Percentiles rank a stretch among this genome's conserved stretches.
Conservation (phyloP, 2,888 invertebrate species). For the Leptopilina drosophilae region DNA sequence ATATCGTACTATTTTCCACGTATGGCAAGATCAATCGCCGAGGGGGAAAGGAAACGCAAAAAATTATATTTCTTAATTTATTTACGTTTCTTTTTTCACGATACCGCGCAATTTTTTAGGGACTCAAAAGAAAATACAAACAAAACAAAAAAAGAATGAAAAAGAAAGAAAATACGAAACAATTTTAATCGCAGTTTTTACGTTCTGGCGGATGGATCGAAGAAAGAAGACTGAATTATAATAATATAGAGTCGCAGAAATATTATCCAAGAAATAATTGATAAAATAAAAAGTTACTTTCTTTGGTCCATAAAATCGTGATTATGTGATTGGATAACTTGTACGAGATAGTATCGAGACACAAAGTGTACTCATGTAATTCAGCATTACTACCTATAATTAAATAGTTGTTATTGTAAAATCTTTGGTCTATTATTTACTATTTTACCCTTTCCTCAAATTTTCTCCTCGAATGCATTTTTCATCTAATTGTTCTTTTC, state of each 20-base stretch:
- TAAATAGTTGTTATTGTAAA: slow-evolving; percentile 77
- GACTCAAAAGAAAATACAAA: slow-evolving; percentile 21
- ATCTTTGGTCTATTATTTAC: slow-evolving; percentile 42
- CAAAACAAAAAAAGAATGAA: slow-evolving; percentile 9
- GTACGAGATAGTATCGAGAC: slow-evolving; percentile 72
- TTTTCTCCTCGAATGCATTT: neutral
- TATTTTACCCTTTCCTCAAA: neutral
- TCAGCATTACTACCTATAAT: slow-evolving; percentile 77
- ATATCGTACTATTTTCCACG: slow-evolving; percentile 30
- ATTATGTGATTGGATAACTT: slow-evolving; percentile 52
- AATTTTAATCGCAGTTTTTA: neutral
- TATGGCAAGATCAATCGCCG: slow-evolving; percentile 20
- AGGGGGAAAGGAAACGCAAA: neutral
- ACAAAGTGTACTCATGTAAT: slow-evolving; percentile 77
- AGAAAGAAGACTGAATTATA: neutral
- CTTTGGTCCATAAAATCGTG: slow-evolving; percentile 20
- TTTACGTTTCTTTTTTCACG: slow-evolving; percentile 22
- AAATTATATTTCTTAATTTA: neutral
- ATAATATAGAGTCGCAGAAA: neutral
- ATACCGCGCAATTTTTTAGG: slow-evolving; percentile 6
- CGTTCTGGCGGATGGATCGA: neutral
- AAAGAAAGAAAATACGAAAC: slow-evolving; percentile 5
- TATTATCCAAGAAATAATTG: neutral
- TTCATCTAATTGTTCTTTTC: no score
- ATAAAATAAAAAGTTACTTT: neutral